Evolutionary conservation across 2,888 invertebrate genomes (phyloP).

Genomic region (Euproctis similis): DNA sequence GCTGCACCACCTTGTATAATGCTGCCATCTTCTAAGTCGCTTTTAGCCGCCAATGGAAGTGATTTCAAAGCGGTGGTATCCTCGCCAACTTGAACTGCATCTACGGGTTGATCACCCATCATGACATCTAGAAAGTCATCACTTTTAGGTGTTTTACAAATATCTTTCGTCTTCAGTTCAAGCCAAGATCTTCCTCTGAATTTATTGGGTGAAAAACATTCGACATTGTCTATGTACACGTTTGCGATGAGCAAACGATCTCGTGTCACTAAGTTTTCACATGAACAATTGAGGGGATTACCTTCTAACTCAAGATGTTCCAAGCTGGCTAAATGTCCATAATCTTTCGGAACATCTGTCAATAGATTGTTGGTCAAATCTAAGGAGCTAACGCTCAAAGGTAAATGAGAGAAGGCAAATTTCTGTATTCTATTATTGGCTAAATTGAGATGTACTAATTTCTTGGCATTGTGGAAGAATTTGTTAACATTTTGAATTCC

Average conservation of each 20-base stretch:
- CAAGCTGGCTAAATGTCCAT: conserved; percentile 71
- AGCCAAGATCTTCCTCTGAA: conserved; percentile 73
- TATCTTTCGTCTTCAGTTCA: conserved; percentile 73
- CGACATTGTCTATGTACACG: conserved; percentile 71
- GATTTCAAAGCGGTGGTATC: conserved; percentile 57
- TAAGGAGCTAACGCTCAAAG: conserved; percentile 76
- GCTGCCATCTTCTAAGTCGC: conserved; percentile 58
- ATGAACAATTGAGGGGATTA: conserved; percentile 83
- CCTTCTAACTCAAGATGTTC: conserved; percentile 79
- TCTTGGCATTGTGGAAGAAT: conserved; percentile 73
- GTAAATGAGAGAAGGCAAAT: conserved; percentile 69
- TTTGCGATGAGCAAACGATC: conserved; percentile 74
- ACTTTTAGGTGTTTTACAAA: conserved; percentile 62
- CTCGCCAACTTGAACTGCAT: conserved; percentile 52
- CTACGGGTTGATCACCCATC: conserved; percentile 78
- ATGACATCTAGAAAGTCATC: conserved; percentile 73
- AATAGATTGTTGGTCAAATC: conserved; percentile 79
- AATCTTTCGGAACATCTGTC: conserved; percentile 75
- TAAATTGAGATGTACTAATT: conserved; percentile 75
- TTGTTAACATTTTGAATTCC: conserved; percentile 75
- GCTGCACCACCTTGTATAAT: conserved; percentile 43
- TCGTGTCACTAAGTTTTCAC: conserved; percentile 78
- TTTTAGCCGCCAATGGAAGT: conserved; percentile 46
- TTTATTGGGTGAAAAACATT: conserved; percentile 73
- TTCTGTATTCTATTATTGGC: conserved; percentile 77